Conservation (phyloP, 2,888 invertebrate species). For the Molanna angustata region DNA sequence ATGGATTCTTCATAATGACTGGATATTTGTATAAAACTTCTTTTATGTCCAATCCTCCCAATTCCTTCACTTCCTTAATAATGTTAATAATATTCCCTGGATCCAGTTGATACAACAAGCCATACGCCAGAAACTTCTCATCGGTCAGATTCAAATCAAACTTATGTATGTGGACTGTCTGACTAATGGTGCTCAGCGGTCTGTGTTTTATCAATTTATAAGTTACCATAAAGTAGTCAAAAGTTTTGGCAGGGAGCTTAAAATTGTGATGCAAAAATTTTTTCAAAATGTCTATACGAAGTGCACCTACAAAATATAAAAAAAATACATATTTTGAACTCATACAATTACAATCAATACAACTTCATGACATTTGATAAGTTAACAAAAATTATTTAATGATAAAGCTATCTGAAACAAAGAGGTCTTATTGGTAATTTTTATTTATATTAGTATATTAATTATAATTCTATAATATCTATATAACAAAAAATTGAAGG, state of each 20-base stretch:
- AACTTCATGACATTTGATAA: no score
- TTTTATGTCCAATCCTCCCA: conserved; percentile 57
- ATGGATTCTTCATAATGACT: conserved; percentile 60
- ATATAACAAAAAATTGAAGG: no score
- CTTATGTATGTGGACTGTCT: conserved; percentile 55
- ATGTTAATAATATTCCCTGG: conserved; percentile 58
- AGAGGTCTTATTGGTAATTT: no score
- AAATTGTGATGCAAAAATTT: conserved; percentile 45
- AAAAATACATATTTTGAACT: conserved; percentile 1
- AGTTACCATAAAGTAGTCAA: conserved; percentile 44
- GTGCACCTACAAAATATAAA: conserved; percentile 41
- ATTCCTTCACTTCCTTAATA: conserved; percentile 50
- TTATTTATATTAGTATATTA: no score
- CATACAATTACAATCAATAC: no score
- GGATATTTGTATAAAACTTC: conserved; percentile 57
- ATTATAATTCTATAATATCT: no score
- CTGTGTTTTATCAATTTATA: conserved; percentile 47
- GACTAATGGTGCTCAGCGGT: conserved; percentile 50
- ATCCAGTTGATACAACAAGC: conserved; percentile 58
- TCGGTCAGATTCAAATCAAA: conserved; percentile 55
- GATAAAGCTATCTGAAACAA: no score
- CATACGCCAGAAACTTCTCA: conserved; percentile 55
- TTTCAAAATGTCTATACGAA: conserved; percentile 46
- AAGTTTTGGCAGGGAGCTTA: conserved; percentile 42
- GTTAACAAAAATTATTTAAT: no score